These are phyloP conservation scores for Ifrita kowaldi DNA, from an alignment of 2,113 vertebrate genomes.

Conservation along the genomic window DNA sequence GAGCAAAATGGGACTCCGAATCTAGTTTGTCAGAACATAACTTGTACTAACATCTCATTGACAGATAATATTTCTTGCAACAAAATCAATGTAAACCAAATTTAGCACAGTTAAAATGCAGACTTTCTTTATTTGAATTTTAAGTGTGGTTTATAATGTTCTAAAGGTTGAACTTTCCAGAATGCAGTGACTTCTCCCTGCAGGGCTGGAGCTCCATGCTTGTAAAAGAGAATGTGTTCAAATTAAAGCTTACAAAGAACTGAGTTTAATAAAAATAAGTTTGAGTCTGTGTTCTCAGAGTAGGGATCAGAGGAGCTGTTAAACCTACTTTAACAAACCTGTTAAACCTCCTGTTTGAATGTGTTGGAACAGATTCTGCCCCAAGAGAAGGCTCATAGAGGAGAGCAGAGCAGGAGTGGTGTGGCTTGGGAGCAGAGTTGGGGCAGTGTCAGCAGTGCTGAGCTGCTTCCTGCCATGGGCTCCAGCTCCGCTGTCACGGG, in stretches of 20 bases:
- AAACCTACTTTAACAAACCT: not conserved
- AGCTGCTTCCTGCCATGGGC: not conserved
- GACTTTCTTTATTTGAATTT: not conserved
- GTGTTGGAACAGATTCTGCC: constrained; percentile 44
- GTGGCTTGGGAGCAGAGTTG: constrained; percentile 1
- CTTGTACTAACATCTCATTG: not conserved
- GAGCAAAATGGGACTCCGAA: not conserved
- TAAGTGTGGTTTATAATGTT: not conserved
- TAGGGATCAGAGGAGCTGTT: not conserved
- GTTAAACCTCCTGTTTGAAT: constrained; percentile 24
- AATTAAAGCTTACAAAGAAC: not conserved
- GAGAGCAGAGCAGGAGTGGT: constrained; percentile 4
- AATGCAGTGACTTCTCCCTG: not conserved
- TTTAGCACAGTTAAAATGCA: not conserved
- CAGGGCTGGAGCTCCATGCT: not conserved
- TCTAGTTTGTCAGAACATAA: not conserved
- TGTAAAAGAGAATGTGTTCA: not conserved
- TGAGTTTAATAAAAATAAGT: not conserved
- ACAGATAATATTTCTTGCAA: not conserved
- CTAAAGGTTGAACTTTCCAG: not conserved
- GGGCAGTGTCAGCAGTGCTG: not conserved
- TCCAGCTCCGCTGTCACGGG: not conserved
- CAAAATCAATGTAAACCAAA: not conserved
- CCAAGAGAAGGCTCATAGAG: not conserved
- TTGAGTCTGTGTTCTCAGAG: not conserved